A percentile compares a stretch with the other conserved stretches of the same genome.
Evolutionary conservation across 2,888 invertebrate species (phyloP).

Genomic region (Agonopterix heracliana): DNA sequence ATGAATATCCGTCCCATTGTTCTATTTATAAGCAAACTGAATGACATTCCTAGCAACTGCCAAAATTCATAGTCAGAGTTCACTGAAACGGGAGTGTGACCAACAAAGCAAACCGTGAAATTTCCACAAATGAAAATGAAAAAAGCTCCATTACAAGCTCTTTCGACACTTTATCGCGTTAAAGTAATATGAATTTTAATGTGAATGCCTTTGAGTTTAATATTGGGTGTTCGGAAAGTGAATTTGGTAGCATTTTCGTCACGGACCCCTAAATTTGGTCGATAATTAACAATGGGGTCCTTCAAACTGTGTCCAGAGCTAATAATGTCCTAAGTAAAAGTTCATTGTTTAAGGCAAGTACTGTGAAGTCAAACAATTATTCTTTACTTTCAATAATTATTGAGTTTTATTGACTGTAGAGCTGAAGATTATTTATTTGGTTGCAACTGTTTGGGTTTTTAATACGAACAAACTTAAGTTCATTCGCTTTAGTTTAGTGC

Average conservation of each 20-base stretch:
- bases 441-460: too few species aligned
- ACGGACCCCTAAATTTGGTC: constrained; percentile 27
- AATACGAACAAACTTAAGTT: too few species aligned
- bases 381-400: constrained; percentile 2
- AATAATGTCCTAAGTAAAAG: constrained; percentile 18
- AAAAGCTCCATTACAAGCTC: constrained; percentile 45
- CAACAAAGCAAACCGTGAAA: constrained; percentile 52
- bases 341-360: constrained; percentile 4
- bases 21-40: constrained; percentile 13
- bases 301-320: constrained; percentile 14
- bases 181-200: background rate
- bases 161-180: constrained; percentile 6
- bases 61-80: constrained; percentile 25
- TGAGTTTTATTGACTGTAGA: background rate
- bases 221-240: background rate
- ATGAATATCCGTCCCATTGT: constrained; percentile 7
- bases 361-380: background rate
- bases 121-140: constrained; percentile 47
- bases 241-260: constrained; percentile 18
- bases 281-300: constrained; percentile 33
- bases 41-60: constrained; percentile 18
- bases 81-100: constrained; percentile 46
- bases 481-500: too few species aligned
- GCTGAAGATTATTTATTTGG: too few species aligned
- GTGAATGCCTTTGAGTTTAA: constrained; percentile 5